Percentiles rank a stretch among this genome's conserved stretches.
phyloP scores from a whole-genome alignment of 2,888 invertebrate genomes.

The Stomorhina lunata region DNA sequence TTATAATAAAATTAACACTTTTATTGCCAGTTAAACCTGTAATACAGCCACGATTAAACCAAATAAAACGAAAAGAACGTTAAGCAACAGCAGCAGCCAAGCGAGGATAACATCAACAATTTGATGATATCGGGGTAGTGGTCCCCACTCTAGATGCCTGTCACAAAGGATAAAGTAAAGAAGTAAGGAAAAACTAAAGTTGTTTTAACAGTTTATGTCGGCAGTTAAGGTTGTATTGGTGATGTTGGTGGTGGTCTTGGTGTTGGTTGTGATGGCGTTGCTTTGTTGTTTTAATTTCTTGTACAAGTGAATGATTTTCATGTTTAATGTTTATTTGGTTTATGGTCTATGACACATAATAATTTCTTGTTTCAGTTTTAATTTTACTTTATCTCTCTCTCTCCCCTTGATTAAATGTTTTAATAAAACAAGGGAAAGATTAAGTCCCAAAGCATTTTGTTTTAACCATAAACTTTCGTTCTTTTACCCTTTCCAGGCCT shows the following conservation, averaged over 20 bases:
- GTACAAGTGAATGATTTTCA: conserved; percentile 58
- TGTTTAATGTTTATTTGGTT: conserved; percentile 53
- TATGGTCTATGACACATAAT: conserved; percentile 61
- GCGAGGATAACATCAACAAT: not conserved
- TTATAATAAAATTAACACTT: conserved; percentile 62
- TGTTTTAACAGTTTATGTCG: too few relatives aligned
- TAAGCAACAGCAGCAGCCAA: not conserved
- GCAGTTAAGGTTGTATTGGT: too few relatives aligned
- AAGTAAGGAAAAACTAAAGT: not conserved
- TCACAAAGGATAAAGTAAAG: not conserved
- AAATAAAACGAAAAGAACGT: not conserved
- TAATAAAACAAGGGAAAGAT: not conserved
- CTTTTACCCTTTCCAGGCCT: too few relatives aligned
- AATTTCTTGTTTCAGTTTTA: not conserved
- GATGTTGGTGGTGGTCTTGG: too few relatives aligned
- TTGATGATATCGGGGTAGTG: not conserved
- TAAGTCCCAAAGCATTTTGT: conserved; percentile 24
- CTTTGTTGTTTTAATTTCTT: conserved; percentile 5
- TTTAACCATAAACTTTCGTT: not conserved
- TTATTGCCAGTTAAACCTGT: conserved; percentile 44
- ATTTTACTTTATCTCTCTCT: not conserved
- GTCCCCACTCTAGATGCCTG: not conserved
- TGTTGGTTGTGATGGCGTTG: not conserved
- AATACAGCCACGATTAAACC: not conserved
- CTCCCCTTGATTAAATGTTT: not conserved